Evolutionary conservation across 2,888 invertebrate genomes (phyloP), one percentile per base, ranked within the genome.

Genomic region (Nectonema munidae): DNA sequence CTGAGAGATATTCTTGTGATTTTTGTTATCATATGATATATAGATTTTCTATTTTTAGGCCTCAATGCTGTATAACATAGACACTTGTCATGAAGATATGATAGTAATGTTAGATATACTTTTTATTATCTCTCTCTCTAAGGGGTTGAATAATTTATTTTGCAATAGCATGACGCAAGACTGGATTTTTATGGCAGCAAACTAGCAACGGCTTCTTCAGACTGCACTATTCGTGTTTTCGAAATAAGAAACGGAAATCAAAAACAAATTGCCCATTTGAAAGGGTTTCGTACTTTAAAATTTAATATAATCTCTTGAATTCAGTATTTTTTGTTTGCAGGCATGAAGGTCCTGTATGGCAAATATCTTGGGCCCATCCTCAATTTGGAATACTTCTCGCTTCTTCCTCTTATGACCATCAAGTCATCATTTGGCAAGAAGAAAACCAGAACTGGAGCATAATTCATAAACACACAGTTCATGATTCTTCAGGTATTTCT

Each of bases 361-460:
- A 89, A 61, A 67, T 95, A 5, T 71, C 77, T 21, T 99, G 95
- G 95, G 77, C 89, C 2, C 89, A 95, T 61, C 95, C 95, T 0
- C 77, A 75, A 56, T 89, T 68, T 53, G 86, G 86, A 1, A 77
- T 73, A 51, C 61, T 89, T 30, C 58, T 99, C 43, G 95, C 95
- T 1, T 89, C 89, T 0, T 95, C 89, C 55, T 81, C 89, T 1
- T 95, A 95, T 51, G 95, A 99, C 56, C 62, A 81, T 44, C 83
- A 77, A 63, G 89, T 95, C n/a, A 79, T 95, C 37, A 73, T 99
- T 45, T 99, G 95, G 95, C 77, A 79, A 52, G 89, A 95, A 55
- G 64, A 69, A 3, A 61, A 59, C 46, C 70, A 73, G 5, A 72
- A 72, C 50, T 86, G 81, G 79, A 68, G 65, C 4, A 81, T 81